Conservation (phyloP, 2,888 invertebrate genomes). For the Andrena haemorrhoa region DNA sequence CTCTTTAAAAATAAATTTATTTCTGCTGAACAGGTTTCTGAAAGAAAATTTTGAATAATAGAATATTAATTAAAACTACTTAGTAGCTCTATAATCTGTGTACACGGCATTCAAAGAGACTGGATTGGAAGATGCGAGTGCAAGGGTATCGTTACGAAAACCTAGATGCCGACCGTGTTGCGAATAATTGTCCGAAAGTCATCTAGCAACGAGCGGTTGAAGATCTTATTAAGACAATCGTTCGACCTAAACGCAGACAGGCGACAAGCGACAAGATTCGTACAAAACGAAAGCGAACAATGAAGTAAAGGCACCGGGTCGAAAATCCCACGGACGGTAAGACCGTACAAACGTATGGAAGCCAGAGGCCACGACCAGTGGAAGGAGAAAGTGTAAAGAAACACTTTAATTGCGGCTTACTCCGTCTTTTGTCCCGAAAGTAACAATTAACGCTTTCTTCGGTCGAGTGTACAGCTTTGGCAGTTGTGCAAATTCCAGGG, state of each 20-base stretch:
- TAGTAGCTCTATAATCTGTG: background rate
- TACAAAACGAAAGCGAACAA: slow-evolving; percentile 29
- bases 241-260: background rate
- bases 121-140: too few relatives aligned
- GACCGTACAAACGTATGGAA: slow-evolving; percentile 22
- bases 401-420: slow-evolving; percentile 52
- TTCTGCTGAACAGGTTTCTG: too few relatives aligned
- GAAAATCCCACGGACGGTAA: background rate
- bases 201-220: background rate
- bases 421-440: slow-evolving; percentile 36
- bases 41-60: too few relatives aligned
- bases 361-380: background rate
- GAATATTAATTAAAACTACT: too few relatives aligned
- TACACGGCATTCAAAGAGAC: too few relatives aligned
- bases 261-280: background rate
- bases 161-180: too few relatives aligned
- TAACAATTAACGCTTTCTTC: slow-evolving; percentile 46
- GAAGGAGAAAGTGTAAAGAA: background rate
- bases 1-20: too few relatives aligned
- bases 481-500: slow-evolving; percentile 36
- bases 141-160: too few relatives aligned
- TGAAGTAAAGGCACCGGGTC: background rate
- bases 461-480: slow-evolving; percentile 32
- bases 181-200: too few relatives aligned
- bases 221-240: slow-evolving; percentile 30